Conservation (phyloP, 2,113 vertebrate species). For the Narcine bancroftii region DNA sequence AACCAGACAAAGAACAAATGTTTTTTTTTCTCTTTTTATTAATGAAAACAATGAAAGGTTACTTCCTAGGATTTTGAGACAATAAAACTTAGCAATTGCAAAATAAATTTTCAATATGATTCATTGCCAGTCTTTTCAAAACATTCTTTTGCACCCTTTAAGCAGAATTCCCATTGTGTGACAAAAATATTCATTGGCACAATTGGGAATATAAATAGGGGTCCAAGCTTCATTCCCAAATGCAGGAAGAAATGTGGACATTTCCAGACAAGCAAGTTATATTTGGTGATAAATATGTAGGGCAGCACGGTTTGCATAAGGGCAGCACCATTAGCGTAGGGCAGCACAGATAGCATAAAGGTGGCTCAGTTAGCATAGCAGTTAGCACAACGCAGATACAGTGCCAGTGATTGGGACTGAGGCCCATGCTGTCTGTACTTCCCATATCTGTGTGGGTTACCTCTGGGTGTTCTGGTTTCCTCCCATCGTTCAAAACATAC, state of each 20-base stretch:
- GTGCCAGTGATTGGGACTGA: no score
- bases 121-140: background rate
- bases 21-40: background rate
- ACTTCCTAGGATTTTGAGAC: background rate
- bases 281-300: background rate
- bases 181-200: background rate
- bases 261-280: background rate
- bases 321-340: no score
- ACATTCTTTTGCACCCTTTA: background rate
- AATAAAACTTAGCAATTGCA: background rate
- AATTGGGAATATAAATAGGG: background rate
- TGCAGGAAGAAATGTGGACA: background rate
- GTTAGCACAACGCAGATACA: no score
- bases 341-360: no score
- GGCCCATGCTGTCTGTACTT: no score
- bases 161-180: background rate
- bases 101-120: background rate
- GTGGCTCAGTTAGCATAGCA: no score
- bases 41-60: background rate
- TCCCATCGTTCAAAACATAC: no score
- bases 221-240: background rate
- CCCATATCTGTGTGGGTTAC: no score
- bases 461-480: no score
- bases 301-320: no score
- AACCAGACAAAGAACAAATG: background rate